Percentiles rank a stretch among this genome's conserved stretches.
phyloP scores from a whole-genome alignment of 2,113 vertebrate species.

The Peucedramus taeniatus region DNA sequence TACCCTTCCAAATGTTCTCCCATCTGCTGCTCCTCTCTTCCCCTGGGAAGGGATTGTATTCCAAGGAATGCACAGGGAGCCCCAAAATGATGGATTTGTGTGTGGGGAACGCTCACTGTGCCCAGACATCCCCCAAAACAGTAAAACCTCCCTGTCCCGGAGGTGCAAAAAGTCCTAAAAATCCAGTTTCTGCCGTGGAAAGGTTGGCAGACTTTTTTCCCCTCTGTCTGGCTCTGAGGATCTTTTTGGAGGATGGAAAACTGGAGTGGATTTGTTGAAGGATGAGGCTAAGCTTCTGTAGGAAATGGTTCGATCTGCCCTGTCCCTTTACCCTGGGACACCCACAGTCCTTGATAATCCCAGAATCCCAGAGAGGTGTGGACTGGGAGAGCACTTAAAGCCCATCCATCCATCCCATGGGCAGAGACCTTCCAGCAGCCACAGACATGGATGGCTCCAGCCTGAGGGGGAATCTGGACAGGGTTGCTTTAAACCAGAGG shows the following conservation, averaged over 20 bases:
- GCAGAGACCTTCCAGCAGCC: background rate
- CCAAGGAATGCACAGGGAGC: background rate
- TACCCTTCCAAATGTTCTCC: background rate
- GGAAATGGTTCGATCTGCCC: background rate
- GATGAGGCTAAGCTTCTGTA: background rate
- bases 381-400: background rate
- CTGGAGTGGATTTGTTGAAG: background rate
- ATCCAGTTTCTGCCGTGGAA: background rate
- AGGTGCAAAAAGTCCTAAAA: background rate
- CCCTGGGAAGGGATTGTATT: background rate
- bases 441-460: background rate
- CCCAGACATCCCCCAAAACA: background rate
- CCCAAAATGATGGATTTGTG: rapidly evolving
- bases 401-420: background rate
- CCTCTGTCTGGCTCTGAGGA: background rate
- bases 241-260: background rate
- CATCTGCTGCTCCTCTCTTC: background rate
- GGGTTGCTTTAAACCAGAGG: background rate
- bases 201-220: background rate
- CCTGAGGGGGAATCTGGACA: background rate
- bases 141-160: background rate
- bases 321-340: background rate
- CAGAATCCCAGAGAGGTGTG: background rate
- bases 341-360: background rate
- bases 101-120: background rate